Conservation (phyloP, 2,113 vertebrate genomes). For the Mugil cephalus region DNA sequence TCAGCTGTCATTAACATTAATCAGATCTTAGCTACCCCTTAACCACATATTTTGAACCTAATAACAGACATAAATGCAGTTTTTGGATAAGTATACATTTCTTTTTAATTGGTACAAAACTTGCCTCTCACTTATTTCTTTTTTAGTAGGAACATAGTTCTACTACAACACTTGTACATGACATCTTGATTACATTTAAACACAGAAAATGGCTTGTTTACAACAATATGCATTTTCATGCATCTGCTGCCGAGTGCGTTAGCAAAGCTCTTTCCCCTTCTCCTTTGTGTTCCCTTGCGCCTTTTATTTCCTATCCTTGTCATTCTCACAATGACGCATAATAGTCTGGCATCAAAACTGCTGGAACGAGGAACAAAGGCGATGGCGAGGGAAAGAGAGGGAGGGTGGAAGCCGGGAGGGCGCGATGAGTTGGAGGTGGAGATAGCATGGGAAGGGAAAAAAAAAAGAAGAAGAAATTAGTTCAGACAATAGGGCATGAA, state of each 20-base stretch:
- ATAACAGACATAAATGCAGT: neutral
- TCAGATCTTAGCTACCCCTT: conserved; percentile 2
- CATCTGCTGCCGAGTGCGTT: neutral
- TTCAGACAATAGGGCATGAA: conserved; percentile 9
- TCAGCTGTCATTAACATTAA: conserved; percentile 9
- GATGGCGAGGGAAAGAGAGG: conserved; percentile 30
- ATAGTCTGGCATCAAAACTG: conserved; percentile 57
- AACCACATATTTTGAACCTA: neutral
- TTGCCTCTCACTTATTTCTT: neutral
- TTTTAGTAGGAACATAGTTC: neutral
- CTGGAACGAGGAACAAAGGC: conserved; percentile 38
- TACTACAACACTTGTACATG: neutral
- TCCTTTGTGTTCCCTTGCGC: conserved; percentile 1
- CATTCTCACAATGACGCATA: conserved; percentile 39
- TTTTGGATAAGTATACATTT: neutral
- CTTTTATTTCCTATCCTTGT: conserved; percentile 12
- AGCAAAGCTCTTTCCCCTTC: neutral
- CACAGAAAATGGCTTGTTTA: neutral
- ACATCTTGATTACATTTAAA: neutral
- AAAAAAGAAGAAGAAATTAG: conserved; percentile 10
- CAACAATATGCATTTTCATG: neutral
- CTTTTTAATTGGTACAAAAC: neutral
- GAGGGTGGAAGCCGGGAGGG: conserved; percentile 9
- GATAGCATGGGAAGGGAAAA: neutral
- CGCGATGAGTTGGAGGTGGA: conserved; percentile 24